Base-by-base conservation (phyloP, 2,797 vertebrate species). In the Chaenodraco wilsoni region DNA sequence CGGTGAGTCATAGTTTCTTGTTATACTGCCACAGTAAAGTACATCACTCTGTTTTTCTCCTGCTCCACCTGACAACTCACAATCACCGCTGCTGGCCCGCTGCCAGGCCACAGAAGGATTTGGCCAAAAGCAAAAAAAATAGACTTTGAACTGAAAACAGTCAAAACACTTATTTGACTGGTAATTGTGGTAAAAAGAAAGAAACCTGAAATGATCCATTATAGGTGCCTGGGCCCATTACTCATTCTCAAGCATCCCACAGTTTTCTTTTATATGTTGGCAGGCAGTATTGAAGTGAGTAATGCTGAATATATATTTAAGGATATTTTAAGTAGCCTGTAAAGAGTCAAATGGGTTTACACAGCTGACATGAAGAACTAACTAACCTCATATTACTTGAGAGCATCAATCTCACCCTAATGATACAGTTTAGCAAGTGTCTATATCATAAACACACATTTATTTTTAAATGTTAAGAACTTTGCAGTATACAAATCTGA, bases 11-110 rank as follows among this genome's bases (percentile, higher is more conserved):
- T 50, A 13, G 40, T 69, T 61, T 84, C 76, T 79, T 60, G 76
- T 84, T 82, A 43, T 43, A 73, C 66, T 12, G 48, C 84, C 75
- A 9, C 62, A 9, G 74, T 52, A n/a, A 81, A 83, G 71, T 55
- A 65, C 78, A 87, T 84, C 78, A 76, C 71, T 78, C 73, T 82
- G 81, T 87, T 88, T 87, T 86, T 69, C 68, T 82, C 19, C 68
- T 72, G 54, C 65, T 74, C 57, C 66, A 72, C 68, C 72, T 54
- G 51, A 84, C 68, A 72, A 69, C 78, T 84, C 85, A 56, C 79
- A 85, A 87, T 84, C 78, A 61, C 63, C 8, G 74, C 27, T 81
- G 19, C 12, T 81, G 85, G 80, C 66, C 56, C 2, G 3, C 50
- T 54, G 81, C 81, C 85, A 79, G 62, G 62, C 84, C 87, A 80